Evolutionary conservation across 2,797 vertebrate genomes (phyloP), one percentile per base, ranked within the genome.

Genomic region (Jordanella pulchra): DNA sequence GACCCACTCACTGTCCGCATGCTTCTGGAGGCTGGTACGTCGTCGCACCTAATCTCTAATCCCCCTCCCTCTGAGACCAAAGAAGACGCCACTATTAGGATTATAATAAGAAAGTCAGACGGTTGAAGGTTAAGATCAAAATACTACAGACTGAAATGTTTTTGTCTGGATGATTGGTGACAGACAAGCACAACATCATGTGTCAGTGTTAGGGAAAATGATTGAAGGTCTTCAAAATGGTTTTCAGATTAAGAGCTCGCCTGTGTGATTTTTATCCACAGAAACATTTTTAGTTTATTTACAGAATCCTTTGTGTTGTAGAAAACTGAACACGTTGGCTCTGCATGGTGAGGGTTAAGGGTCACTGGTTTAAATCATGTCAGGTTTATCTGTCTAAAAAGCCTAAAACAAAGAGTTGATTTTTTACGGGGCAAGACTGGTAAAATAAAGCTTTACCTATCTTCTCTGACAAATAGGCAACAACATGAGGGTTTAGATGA

Each of bases 11-110:
- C 94, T 0, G 95, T 95, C 79, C 88, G 91, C 55, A 86, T 96
- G 89, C 93, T 99, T 69, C 94, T 99, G 71, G 95, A 97, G 7
- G 88, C 90, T 15, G 91, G 92, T 93, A 91, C 0, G 91, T 86
- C 32, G 54, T 47, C 7, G 1, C 1, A 13, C 3, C 27, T 0
- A 9, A 35, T 14, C 13, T 50, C 55, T 17, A 45, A 27, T 35
- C 30, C 23, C 54, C 35, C 28, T 45, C 53, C 18, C 4, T 47
- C 7, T 0, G 17, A 47, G 10, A 14, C 3, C 9, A 45, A 0
- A 17, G 58, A 28, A 7, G 28, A 23, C 17, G 23, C 63, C 35
- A 60, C 27, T 39, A 30, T 28, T 65, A 47, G 44, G 30, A 21
- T 7, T 17, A 60, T 61, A 10, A 30, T 4, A 10, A 61, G 13